Evolutionary conservation across 2,888 invertebrate genomes (phyloP).

Genomic region (Boloria selene): DNA sequence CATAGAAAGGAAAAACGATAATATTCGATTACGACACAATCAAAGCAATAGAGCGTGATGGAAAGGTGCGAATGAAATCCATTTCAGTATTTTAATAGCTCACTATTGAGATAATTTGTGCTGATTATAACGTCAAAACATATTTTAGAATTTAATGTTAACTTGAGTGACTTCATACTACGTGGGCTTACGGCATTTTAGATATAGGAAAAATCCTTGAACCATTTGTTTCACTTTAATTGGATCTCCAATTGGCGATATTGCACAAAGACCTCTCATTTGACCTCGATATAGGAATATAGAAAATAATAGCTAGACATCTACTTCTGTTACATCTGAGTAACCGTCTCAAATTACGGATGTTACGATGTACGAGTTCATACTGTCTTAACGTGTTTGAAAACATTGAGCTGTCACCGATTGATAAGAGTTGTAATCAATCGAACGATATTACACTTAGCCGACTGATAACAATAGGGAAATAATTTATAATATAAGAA

Average conservation of each 20-base stretch:
- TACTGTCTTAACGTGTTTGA: constrained; percentile 14
- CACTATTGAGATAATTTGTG: constrained; percentile 16
- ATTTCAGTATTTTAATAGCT: constrained; percentile 35
- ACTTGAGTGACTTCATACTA: constrained; percentile 8
- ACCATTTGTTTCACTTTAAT: constrained; percentile 4
- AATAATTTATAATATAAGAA: constrained; percentile 32
- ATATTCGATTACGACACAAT: constrained; percentile 64
- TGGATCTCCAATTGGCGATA: constrained; percentile 13
- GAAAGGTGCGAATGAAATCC: constrained; percentile 44
- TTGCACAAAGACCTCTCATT: constrained; percentile 22
- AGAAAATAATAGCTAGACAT: constrained; percentile 12
- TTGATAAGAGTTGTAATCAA: constrained; percentile 23
- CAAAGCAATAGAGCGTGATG: constrained; percentile 64
- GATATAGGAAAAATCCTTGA: constrained; percentile 13
- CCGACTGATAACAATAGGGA: constrained; percentile 35
- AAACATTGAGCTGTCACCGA: constrained; percentile 26
- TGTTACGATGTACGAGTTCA: background rate
- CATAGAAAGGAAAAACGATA: constrained; percentile 57
- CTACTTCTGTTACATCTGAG: constrained; percentile 4
- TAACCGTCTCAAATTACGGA: constrained; percentile 3
- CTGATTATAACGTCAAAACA: background rate
- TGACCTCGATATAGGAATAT: constrained; percentile 17
- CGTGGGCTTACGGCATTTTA: constrained; percentile 9
- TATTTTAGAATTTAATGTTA: background rate
- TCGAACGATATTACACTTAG: constrained; percentile 44